A percentile compares a stretch with the other conserved stretches of the same genome.
Conservation (phyloP, 2,888 invertebrate genomes). For the Notodonta ziczac region DNA sequence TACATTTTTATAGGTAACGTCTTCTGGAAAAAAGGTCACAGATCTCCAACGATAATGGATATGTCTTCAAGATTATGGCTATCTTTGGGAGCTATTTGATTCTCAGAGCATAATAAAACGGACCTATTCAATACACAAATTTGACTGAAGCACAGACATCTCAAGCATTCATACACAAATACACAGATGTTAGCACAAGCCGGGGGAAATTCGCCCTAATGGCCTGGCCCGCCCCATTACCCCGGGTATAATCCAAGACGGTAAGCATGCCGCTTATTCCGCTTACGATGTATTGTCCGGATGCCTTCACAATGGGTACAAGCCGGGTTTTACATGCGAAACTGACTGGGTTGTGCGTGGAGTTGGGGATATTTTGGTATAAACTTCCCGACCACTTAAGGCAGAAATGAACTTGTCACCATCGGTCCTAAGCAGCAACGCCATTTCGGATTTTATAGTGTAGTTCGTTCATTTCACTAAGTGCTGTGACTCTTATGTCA, state of each 20-base stretch:
- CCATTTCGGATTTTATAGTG: too few relatives aligned
- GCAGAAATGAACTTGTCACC: too few relatives aligned
- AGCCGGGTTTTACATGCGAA: conserved; percentile 17
- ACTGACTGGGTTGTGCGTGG: conserved; percentile 26
- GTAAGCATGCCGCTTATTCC: conserved; percentile 47
- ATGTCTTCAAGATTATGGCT: too few relatives aligned
- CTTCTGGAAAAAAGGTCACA: too few relatives aligned
- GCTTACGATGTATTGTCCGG: conserved; percentile 44
- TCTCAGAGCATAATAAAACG: neutral
- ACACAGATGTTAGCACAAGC: conserved; percentile 18
- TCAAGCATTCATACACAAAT: conserved; percentile 9
- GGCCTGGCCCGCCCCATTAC: conserved; percentile 36
- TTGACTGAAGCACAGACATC: conserved; percentile 5
- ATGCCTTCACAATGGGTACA: conserved; percentile 38
- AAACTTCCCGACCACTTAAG: too few relatives aligned
- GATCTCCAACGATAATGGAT: too few relatives aligned
- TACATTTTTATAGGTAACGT: too few relatives aligned
- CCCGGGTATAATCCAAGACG: conserved; percentile 47
- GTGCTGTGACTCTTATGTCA: too few relatives aligned
- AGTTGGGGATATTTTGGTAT: conserved; percentile 33
- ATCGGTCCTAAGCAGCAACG: too few relatives aligned
- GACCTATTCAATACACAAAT: neutral
- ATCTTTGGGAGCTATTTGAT: neutral
- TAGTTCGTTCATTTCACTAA: too few relatives aligned
- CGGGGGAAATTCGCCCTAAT: conserved; percentile 39